Percentiles rank a stretch among this genome's conserved stretches.
Evolutionary conservation across 2,113 vertebrate species (phyloP).

Genomic region (Procavia capensis): DNA sequence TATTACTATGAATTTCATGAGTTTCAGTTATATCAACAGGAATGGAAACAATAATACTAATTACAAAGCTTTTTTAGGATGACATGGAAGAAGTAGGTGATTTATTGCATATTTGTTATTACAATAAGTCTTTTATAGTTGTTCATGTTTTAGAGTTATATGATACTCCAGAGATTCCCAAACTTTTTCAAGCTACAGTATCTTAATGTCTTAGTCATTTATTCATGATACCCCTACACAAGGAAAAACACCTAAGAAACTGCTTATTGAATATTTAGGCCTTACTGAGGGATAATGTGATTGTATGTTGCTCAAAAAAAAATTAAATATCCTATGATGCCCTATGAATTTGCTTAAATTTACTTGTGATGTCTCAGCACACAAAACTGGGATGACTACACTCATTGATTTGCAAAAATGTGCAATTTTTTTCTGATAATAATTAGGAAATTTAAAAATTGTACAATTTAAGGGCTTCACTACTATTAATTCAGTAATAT

Average conservation of each 20-base stretch:
- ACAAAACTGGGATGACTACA: neutral
- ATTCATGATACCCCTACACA: neutral
- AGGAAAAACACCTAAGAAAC: neutral
- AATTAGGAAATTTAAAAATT: neutral
- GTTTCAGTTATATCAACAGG: neutral
- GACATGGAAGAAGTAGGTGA: neutral
- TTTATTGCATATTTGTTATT: neutral
- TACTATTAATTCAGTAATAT: neutral
- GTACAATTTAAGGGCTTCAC: neutral
- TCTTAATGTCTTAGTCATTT: neutral
- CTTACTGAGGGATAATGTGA: neutral
- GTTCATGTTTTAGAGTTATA: neutral
- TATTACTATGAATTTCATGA: neutral
- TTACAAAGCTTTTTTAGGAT: neutral
- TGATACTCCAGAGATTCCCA: neutral
- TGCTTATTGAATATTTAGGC: neutral
- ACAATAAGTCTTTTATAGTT: neutral
- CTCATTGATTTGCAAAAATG: neutral
- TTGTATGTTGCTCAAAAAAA: neutral
- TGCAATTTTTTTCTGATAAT: neutral
- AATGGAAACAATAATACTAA: neutral
- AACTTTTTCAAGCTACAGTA: neutral
- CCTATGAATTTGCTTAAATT: neutral
- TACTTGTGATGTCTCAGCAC: too few species aligned
- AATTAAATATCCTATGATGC: neutral